Percentiles rank a stretch among this genome's conserved stretches.
Evolutionary conservation across 2,888 invertebrate genomes (phyloP).

Genomic region (Matsumyia berberina): DNA sequence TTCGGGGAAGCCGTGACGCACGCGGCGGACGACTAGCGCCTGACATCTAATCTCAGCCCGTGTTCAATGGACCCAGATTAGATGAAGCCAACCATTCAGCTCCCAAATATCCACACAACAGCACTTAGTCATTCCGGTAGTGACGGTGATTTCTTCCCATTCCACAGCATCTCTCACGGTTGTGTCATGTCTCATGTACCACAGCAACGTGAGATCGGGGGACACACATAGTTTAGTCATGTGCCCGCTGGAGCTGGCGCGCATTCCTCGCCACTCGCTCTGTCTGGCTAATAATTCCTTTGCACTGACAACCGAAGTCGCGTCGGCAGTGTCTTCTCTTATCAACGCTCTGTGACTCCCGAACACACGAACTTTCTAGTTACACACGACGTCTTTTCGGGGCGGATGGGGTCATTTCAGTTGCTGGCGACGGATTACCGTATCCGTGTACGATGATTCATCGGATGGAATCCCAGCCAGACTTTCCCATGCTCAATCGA

Average conservation of each 20-base stretch:
- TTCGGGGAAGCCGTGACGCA: constrained; percentile 60
- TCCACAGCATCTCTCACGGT: constrained; percentile 28
- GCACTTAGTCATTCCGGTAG: constrained; percentile 39
- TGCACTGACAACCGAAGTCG: constrained; percentile 31
- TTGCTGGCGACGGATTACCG: constrained; percentile 30
- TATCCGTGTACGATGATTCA: constrained; percentile 43
- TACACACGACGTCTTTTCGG: constrained; percentile 11
- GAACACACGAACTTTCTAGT: constrained; percentile 47
- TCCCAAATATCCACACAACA: constrained; percentile 16
- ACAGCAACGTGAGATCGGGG: constrained; percentile 26
- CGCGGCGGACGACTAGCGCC: neutral
- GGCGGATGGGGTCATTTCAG: constrained; percentile 30
- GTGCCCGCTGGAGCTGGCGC: constrained; percentile 45
- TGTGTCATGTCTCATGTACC: neutral
- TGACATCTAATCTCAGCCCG: neutral
- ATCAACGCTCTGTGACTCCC: constrained; percentile 32
- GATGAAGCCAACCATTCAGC: neutral
- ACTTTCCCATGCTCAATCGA: constrained; percentile 40
- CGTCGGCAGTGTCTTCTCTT: constrained; percentile 38
- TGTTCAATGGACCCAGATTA: constrained; percentile 32
- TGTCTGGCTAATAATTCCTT: constrained; percentile 45
- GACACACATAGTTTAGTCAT: constrained; percentile 63
- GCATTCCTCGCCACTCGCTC: constrained; percentile 35
- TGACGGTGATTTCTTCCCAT: neutral
- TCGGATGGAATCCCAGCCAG: constrained; percentile 19